Evolutionary conservation across 2,113 vertebrate species (phyloP).

Genomic region (Otocyon megalotis): DNA sequence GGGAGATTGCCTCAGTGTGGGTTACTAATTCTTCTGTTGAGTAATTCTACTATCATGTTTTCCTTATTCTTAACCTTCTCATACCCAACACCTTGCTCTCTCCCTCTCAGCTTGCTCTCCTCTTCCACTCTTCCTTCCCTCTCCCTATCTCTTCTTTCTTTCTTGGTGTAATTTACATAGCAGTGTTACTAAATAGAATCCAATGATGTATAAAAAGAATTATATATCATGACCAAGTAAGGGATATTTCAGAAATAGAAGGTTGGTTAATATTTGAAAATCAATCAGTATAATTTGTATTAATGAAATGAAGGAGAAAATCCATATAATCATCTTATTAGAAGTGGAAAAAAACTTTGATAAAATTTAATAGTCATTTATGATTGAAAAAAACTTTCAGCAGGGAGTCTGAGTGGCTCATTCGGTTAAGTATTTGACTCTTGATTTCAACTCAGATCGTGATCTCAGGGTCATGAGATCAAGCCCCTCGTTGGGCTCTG

Average conservation of each 20-base stretch:
- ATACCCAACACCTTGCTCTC: neutral
- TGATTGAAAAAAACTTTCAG: neutral
- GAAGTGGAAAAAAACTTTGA: neutral
- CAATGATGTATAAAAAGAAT: constrained; percentile 29
- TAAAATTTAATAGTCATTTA: neutral
- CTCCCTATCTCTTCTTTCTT: neutral
- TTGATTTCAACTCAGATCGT: neutral
- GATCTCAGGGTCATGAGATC: neutral
- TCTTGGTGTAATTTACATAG: constrained; percentile 15
- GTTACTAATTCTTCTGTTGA: neutral
- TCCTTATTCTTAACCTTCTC: constrained; percentile 22
- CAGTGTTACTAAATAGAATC: constrained; percentile 16
- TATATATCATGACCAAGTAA: neutral
- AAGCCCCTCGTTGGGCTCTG: neutral
- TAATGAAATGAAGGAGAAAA: constrained; percentile 23
- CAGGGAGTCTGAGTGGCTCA: neutral
- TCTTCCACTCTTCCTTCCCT: neutral
- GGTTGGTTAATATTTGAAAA: neutral
- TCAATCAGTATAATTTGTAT: neutral
- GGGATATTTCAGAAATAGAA: neutral
- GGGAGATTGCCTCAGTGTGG: neutral
- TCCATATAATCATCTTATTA: neutral
- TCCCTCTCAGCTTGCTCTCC: neutral
- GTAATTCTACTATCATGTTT: neutral
- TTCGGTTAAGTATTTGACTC: neutral